A percentile compares a stretch with the other conserved stretches of the same genome.
Evolutionary conservation across 2,113 vertebrate species (phyloP).

Genomic region (Podiceps cristatus): DNA sequence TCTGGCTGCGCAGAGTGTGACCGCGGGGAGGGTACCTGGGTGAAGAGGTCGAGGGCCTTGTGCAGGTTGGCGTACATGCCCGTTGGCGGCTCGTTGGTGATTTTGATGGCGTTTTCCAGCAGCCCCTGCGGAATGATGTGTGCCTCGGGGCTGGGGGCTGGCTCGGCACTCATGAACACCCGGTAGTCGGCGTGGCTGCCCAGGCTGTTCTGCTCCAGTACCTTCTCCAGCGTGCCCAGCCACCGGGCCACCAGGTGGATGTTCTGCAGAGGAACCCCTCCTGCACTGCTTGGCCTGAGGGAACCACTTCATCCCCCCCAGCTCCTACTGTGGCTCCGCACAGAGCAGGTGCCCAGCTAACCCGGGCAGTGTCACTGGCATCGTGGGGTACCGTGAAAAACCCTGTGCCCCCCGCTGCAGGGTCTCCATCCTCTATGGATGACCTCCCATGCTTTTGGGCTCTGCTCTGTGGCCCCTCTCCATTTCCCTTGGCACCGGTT

Average conservation of each 20-base stretch:
- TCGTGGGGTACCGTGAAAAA: neutral
- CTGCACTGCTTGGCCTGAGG: neutral
- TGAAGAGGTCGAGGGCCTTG: constrained; percentile 80
- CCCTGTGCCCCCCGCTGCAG: neutral
- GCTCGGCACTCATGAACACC: constrained; percentile 77
- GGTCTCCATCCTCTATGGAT: neutral
- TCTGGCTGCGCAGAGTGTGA: fast-evolving
- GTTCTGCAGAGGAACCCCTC: constrained; percentile 59
- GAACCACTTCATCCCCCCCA: fast-evolving
- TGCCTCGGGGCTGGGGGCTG: constrained; percentile 52
- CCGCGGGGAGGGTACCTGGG: constrained; percentile 49
- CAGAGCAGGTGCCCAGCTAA: neutral
- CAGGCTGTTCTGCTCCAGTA: constrained; percentile 57
- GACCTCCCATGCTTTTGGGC: neutral
- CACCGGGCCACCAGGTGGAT: constrained; percentile 82
- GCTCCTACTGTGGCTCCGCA: neutral
- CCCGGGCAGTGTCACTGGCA: neutral
- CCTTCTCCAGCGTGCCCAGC: constrained; percentile 76
- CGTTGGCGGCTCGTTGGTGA: constrained; percentile 77
- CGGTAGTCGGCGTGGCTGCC: constrained; percentile 74
- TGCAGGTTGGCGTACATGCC: constrained; percentile 81
- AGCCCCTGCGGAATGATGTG: constrained; percentile 82
- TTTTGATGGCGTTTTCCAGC: constrained; percentile 81
- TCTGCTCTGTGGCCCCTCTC: neutral
- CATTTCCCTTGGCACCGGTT: neutral